Base-by-base conservation (phyloP, 2,797 vertebrate genomes). In the Hypotaenidia philippensis region DNA sequence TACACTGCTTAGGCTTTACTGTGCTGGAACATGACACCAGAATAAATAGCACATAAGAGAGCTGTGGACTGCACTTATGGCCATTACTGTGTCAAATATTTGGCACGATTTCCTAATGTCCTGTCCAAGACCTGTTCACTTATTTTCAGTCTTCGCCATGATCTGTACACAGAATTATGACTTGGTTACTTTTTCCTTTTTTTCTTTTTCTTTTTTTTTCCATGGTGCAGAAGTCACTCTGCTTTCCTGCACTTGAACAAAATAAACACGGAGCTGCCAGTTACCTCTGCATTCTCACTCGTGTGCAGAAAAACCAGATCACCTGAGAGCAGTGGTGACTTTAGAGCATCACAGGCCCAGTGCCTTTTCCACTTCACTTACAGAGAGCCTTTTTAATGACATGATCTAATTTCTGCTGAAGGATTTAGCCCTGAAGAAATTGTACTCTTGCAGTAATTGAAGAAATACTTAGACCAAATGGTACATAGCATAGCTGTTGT, bases 301-400 rank as follows among this genome's bases (percentile, higher is more conserved):
- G 25, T 71, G 44, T 38, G 32, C 52, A 79, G 52, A 64, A 25
- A 69, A 72, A 76, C 15, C 3, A 34, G 85, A 55, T 82, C 27
- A 87, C 77, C 47, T 86, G 88, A 74, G 32, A 90, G 29, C 8
- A 2, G 34, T 8, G 3, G 44, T 77, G 77, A 29, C 71, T 45
- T 59, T 59, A 84, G 40, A 79, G 25, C 36, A 56, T 56, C 1
- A 0, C 32, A 79, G 49, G 7, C 60, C 64, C 27, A 5, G 22
- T 89, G 71, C 53, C 40, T 70, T 92, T 96, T 95, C 70, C 70
- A 83, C 32, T 92, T 87, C 71, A 85, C 63, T 66, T 49, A 34
- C 7, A 75, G 66, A 32, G 11, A 72, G 16, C 23, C 19, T 57
- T 93, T 92, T 79, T 82, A 95, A 79, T 83, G 55, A 40, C 16